Percentiles rank a stretch among this genome's conserved stretches.
phyloP scores from a whole-genome alignment of 92 coral and sea anemone species.

The Paragorgia papillata region DNA sequence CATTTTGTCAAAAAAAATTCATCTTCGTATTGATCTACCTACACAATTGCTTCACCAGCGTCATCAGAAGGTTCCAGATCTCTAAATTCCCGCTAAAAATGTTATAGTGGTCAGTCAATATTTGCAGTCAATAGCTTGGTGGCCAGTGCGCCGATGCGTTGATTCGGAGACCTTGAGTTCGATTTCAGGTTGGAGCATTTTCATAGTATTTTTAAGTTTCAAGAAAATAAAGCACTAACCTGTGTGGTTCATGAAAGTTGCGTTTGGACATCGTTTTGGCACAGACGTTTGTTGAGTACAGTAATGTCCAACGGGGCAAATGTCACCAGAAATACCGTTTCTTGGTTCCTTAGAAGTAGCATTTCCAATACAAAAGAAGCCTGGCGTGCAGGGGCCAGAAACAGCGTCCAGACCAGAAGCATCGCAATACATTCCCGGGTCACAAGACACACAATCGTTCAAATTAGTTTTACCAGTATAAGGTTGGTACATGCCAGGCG shows the following conservation, averaged over 20 bases:
- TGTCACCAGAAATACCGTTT: conserved; percentile 76
- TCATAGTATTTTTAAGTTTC: no score
- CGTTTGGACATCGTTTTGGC: conserved; percentile 77
- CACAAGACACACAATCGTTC: conserved; percentile 86
- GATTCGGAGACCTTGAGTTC: no score
- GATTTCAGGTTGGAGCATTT: no score
- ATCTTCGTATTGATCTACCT: no score
- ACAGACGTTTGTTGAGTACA: conserved; percentile 68
- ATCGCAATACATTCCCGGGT: conserved; percentile 94
- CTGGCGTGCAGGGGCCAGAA: conserved; percentile 70
- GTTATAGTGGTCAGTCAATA: no score
- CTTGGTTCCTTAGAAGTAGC: conserved; percentile 71
- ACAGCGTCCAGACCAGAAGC: conserved; percentile 72
- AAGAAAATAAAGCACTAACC: conserved; percentile 63
- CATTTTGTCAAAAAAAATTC: no score
- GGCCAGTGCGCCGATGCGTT: no score
- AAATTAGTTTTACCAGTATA: conserved; percentile 67
- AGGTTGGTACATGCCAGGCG: conserved; percentile 90
- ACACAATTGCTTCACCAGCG: no score
- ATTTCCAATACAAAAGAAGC: conserved; percentile 76
- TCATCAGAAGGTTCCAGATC: no score
- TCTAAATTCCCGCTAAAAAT: no score
- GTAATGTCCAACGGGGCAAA: conserved; percentile 85
- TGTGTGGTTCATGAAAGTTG: conserved; percentile 93
- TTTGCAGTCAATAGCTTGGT: no score